Evolutionary conservation across 2,888 invertebrate genomes (phyloP).

Genomic region (Drosophila yooni): DNA sequence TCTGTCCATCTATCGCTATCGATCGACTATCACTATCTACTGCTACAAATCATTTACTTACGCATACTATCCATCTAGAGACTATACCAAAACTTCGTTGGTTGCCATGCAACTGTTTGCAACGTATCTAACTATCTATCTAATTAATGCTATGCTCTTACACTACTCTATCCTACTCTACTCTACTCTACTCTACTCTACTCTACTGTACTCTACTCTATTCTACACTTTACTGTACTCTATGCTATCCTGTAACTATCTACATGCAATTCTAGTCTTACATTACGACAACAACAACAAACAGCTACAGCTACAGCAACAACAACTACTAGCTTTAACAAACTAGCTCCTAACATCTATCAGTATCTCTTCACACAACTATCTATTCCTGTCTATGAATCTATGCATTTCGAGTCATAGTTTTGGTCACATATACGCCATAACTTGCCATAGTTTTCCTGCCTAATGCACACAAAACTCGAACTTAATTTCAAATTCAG

Average conservation of each 20-base stretch:
- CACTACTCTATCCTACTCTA: conserved; percentile 18
- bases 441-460: conserved; percentile 84
- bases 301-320: conserved; percentile 31
- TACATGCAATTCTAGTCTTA: conserved; percentile 83
- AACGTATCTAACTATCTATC: conserved; percentile 52
- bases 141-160: conserved; percentile 37
- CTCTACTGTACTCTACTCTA: conserved; percentile 22
- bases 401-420: conserved; percentile 71
- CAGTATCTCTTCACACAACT: conserved; percentile 34
- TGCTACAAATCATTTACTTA: not conserved
- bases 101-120: conserved; percentile 68
- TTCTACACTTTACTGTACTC: conserved; percentile 25
- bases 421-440: conserved; percentile 83
- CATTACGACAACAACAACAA: conserved; percentile 59
- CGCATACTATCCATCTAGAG: conserved; percentile 48
- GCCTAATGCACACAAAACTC: conserved; percentile 65
- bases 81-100: conserved; percentile 73
- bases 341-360: conserved; percentile 43
- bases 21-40: conserved; percentile 3
- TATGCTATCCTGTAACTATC: conserved; percentile 50
- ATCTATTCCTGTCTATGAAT: conserved; percentile 37
- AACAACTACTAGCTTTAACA: conserved; percentile 65
- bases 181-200: conserved; percentile 16
- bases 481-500: conserved; percentile 64
- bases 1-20: conserved; percentile 20